Evolutionary conservation across 92 coral and sea anemone genomes (phyloP), one percentile per base, ranked within the genome.

Genomic region (Umimayanthus kanabou): DNA sequence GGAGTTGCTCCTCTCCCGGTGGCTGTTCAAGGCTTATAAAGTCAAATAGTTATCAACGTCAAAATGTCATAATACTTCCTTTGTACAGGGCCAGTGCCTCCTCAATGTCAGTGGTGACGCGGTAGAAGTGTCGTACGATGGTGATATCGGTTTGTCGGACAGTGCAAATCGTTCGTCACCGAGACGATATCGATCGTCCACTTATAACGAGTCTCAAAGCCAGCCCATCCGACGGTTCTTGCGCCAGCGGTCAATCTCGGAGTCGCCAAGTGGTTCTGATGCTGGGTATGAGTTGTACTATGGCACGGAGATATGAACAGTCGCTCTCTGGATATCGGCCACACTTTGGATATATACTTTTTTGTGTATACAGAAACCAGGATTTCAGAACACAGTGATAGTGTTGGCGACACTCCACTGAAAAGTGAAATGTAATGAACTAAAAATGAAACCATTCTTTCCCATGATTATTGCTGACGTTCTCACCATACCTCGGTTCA

Each of bases 61-160:
- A 70, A 28, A 67, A 55, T 69, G 70, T 30, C 23, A 5, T 23
- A 42, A 2, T 70, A 16, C 29, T 20, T 65, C 2, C n/a, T 61
- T 39, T 23, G 79, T 43, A 33, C 37, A 96, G 98, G 98, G 98
- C 14, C 98, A 96, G 85, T 92, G 97, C 77, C 88, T 96, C 30
- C 92, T 96, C 5, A 96, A 96, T 79, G 92, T 96, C 64, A 92
- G 98, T 75, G 98, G 98, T 9, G 98, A 96, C 82, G 98, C 97
- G 29, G 98, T 96, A 16, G 94, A 93, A 81, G 98, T 96, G 29
- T 78, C 82, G 40, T 94, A 91, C 75, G 98, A 94, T n/a, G 81
- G 92, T 37, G 81, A 57, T 0, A 72, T 76, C 2, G 79, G 64
- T 20, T 65, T 90, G 28, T 72, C 80, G 39, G 95, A 94, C 70